Base-by-base conservation (phyloP, 2,797 vertebrate species). In the Darevskia mixta region DNA sequence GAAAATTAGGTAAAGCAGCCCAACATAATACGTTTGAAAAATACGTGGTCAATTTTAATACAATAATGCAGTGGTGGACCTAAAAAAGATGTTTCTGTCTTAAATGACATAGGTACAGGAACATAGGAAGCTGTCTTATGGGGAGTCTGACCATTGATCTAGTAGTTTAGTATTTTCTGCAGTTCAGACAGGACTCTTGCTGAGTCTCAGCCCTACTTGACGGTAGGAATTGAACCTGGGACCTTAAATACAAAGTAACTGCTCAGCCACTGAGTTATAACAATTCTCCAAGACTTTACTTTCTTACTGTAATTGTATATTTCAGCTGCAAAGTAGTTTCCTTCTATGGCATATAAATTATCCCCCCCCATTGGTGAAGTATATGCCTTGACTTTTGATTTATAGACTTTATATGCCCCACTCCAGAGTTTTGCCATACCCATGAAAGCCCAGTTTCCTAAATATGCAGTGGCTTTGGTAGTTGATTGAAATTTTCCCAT, bases 371-470 rank as follows among this genome's bases (percentile, higher is more conserved):
- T 8, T 18, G 32, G 55, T 92, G 78, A 67, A 94, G 69, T 29
- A 35, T 91, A 87, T 49, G 79, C 17, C n/a, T 87, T 87, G 91
- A 85, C 76, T 89, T 92, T 79, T 95, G 87, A 93, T 93, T 95
- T 87, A 82, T 32, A 91, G 87, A 92, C 41, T 69, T 32, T 0
- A 78, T 79, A 79, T 58, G 15, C 18, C 49, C n/a, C 13, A 92
- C 92, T 92, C 11, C 61, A 82, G 29, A 38, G 32, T 25, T 81
- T 41, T 23, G 11, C 25, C 10, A 25, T 64, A 5, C 23, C n/a
- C 4, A 27, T 27, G 9, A 38, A 38, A 81, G 20, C 5, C 20
- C 35, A 64, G 17, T 55, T n/a, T 55, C 76, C 76, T n/a, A 32
- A 58, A 38, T 6, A 64, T 81, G 55, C 32, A 38, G 3, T 61